Percentiles rank a stretch among this genome's conserved stretches.
Evolutionary conservation across 1,140 invertebrate species (phyloP).

Genomic region (Drosophila athabasca): DNA sequence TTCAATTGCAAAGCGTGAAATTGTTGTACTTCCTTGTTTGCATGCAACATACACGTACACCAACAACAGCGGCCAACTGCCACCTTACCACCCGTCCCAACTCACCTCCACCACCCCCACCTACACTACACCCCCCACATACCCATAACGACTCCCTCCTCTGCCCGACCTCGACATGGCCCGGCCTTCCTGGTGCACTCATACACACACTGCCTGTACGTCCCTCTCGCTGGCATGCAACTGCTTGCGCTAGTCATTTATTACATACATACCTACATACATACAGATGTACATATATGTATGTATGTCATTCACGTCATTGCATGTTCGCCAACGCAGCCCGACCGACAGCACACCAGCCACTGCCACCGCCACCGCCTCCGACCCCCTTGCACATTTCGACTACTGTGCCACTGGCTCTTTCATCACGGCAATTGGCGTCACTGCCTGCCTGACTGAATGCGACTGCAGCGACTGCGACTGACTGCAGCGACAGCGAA

Average conservation of each 20-base stretch:
- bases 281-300: background rate
- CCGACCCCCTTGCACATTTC: slow-evolving; percentile 3
- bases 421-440: slow-evolving; percentile 68
- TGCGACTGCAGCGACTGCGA: slow-evolving; percentile 8
- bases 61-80: slow-evolving; percentile 18
- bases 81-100: slow-evolving; percentile 6
- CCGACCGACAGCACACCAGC: slow-evolving; percentile 19
- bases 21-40: slow-evolving; percentile 78
- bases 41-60: slow-evolving; percentile 44
- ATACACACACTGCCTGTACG: no score
- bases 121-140: background rate
- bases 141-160: background rate
- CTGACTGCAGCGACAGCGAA: slow-evolving; percentile 7
- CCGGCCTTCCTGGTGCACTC: slow-evolving; percentile 60
- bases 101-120: background rate
- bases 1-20: slow-evolving; percentile 47
- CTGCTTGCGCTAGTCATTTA: slow-evolving; percentile 29
- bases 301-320: slow-evolving; percentile 64
- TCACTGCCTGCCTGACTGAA: slow-evolving; percentile 65
- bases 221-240: slow-evolving; percentile 5
- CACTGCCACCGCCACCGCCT: background rate
- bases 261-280: slow-evolving; percentile 9
- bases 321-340: slow-evolving; percentile 59
- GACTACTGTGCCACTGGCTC: slow-evolving; percentile 56
- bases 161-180: slow-evolving; percentile 58